A percentile compares a stretch with the other conserved stretches of the same genome.
Conservation (phyloP, 2,113 vertebrate species). For the Gavialis gangeticus region DNA sequence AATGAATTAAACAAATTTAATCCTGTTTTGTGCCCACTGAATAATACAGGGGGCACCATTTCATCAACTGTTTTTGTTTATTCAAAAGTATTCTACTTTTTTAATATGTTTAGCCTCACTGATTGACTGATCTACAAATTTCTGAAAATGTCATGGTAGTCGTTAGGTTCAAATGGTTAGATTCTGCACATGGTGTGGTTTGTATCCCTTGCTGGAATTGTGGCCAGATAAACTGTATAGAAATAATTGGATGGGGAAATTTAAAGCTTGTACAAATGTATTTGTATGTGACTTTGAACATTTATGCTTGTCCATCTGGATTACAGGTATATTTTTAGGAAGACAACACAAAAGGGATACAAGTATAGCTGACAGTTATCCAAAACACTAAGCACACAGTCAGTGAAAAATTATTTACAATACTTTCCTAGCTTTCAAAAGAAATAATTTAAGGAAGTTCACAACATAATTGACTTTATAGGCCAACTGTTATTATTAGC, state of each 20-base stretch:
- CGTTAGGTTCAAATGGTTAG: background rate
- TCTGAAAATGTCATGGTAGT: background rate
- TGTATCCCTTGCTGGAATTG: background rate
- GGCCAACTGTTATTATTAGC: background rate
- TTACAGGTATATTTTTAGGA: background rate
- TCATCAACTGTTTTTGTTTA: background rate
- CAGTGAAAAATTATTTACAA: constrained; percentile 24
- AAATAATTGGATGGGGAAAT: background rate
- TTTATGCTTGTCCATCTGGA: background rate
- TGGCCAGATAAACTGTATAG: background rate
- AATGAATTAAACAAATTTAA: background rate
- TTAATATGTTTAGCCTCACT: background rate
- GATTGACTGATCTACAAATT: background rate
- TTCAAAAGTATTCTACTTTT: rapidly evolving
- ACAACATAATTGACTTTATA: background rate
- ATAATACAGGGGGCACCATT: no score
- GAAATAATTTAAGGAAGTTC: background rate
- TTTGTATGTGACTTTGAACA: background rate
- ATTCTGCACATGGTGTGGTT: background rate
- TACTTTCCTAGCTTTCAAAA: background rate
- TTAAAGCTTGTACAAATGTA: background rate
- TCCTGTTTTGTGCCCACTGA: background rate
- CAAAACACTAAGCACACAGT: constrained; percentile 33
- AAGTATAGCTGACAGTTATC: background rate
- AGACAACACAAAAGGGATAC: constrained; percentile 34